Conservation (phyloP, 1,140 invertebrate genomes). For the Pinna nobilis region DNA sequence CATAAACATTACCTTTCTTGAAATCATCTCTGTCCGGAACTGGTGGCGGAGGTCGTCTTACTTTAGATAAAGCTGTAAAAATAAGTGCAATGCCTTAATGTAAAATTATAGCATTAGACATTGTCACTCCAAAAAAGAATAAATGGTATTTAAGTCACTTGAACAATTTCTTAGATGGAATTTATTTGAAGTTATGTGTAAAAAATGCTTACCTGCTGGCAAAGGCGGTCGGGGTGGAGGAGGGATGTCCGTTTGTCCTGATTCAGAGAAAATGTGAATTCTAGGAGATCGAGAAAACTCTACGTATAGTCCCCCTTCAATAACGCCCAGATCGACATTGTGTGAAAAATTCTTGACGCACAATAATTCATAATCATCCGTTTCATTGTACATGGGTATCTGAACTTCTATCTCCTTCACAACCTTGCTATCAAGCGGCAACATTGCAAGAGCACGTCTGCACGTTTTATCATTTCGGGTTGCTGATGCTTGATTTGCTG, state of each 20-base stretch:
- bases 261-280: constrained; percentile 2
- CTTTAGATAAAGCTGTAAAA: too few species aligned
- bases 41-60: too few species aligned
- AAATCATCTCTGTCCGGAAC: too few species aligned
- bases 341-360: constrained; percentile 21
- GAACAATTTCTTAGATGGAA: too few species aligned
- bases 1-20: too few species aligned
- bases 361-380: constrained; percentile 35
- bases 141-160: too few species aligned
- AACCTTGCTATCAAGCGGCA: constrained; percentile 23
- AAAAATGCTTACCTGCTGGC: too few species aligned
- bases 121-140: too few species aligned
- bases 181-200: too few species aligned
- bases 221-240: constrained; percentile 3
- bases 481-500: background rate
- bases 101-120: too few species aligned
- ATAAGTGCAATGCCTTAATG: too few species aligned
- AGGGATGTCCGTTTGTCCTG: background rate
- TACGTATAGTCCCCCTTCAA: constrained; percentile 36
- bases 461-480: background rate
- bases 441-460: constrained; percentile 23
- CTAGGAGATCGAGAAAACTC: constrained; percentile 32
- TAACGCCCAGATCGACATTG: constrained; percentile 25
- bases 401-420: constrained; percentile 33
- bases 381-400: constrained; percentile 21